Percentiles rank a stretch among this genome's conserved stretches.
Evolutionary conservation across 2,797 vertebrate species (phyloP).

Genomic region (Pseudochaenichthys georgianus): DNA sequence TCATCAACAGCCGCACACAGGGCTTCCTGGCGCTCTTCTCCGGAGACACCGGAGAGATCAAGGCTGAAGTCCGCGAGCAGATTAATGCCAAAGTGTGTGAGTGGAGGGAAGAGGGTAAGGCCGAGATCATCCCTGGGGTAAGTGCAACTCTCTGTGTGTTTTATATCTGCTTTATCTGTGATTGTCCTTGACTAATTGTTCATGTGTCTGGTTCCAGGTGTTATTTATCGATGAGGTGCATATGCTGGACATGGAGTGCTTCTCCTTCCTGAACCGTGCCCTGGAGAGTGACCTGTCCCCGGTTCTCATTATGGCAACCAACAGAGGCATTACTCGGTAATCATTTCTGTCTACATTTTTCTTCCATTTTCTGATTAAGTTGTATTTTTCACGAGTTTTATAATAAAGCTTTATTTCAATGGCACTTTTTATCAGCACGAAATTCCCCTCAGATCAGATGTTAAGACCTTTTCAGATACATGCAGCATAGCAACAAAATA

Average conservation of each 20-base stretch:
- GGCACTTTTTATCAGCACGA: no score
- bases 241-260: conserved; percentile 98
- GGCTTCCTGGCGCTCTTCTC: conserved; percentile 96
- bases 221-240: conserved; percentile 97
- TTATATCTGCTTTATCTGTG: neutral
- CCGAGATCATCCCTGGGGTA: conserved; percentile 96
- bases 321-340: conserved; percentile 95
- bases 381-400: neutral
- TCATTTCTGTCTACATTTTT: neutral
- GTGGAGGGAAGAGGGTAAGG: conserved; percentile 97
- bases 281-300: conserved; percentile 96
- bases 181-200: neutral
- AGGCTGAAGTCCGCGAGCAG: conserved; percentile 95
- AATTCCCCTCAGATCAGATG: no score
- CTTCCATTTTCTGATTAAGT: neutral
- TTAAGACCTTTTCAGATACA: no score
- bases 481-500: no score
- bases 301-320: conserved; percentile 97
- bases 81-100: conserved; percentile 97
- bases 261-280: conserved; percentile 95
- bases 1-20: conserved; percentile 97
- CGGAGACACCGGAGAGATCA: conserved; percentile 96
- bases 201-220: conserved; percentile 82
- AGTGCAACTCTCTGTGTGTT: conserved; percentile 24
- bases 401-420: no score